Conservation (phyloP, 2,113 vertebrate species). For the Neomonachus schauinslandi region DNA sequence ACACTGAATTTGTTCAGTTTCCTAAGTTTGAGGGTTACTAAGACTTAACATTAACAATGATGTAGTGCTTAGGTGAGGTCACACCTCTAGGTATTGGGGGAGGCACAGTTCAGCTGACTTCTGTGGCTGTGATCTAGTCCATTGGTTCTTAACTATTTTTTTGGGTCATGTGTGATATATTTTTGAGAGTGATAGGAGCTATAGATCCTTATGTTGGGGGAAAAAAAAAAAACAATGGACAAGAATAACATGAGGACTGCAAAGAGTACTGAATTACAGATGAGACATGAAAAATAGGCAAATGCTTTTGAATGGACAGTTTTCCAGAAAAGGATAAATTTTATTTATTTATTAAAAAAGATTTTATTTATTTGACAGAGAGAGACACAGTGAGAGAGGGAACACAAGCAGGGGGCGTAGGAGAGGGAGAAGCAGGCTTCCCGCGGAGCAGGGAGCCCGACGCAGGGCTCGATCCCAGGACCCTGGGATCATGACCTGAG, state of each 20-base stretch:
- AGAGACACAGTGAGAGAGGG: too few relatives aligned
- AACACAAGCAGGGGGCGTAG: too few relatives aligned
- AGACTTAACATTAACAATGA: background rate
- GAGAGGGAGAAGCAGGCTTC: too few relatives aligned
- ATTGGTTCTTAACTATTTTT: background rate
- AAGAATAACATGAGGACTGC: background rate
- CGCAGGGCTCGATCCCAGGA: too few relatives aligned
- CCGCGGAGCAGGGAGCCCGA: too few relatives aligned
- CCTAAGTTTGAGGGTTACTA: background rate
- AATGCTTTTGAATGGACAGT: background rate
- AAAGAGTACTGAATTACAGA: background rate
- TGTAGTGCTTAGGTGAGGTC: background rate
- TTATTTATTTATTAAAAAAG: too few relatives aligned
- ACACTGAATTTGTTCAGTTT: background rate
- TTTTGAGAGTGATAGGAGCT: background rate
- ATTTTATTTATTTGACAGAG: background rate
- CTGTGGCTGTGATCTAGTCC: background rate
- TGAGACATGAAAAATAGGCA: background rate
- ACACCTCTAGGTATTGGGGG: background rate
- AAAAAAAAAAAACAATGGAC: background rate
- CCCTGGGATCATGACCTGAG: too few relatives aligned
- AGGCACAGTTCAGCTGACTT: background rate
- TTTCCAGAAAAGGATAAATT: background rate
- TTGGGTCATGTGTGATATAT: background rate
- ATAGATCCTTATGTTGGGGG: background rate